These are phyloP conservation scores for Grantiella picta DNA, from an alignment of 2,113 vertebrate species.

Conservation along the genomic window DNA sequence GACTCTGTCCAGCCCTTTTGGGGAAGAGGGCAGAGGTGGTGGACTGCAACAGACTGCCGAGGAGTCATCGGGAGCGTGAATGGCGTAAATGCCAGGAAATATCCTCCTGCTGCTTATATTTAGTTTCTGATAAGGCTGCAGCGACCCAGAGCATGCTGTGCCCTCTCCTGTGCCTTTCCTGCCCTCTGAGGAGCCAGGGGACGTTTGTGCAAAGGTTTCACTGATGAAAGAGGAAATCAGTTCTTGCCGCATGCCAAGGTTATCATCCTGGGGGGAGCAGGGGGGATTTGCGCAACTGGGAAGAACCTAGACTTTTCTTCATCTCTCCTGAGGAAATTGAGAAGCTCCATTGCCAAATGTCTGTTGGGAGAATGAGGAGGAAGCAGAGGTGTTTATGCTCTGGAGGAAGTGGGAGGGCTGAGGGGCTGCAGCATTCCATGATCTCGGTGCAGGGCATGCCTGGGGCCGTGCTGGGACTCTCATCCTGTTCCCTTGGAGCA, in stretches of 20 bases:
- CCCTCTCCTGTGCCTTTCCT: neutral
- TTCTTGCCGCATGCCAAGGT: slow-evolving; percentile 1
- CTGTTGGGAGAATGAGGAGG: slow-evolving; percentile 57
- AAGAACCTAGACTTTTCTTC: slow-evolving; percentile 53
- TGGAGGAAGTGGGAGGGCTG: slow-evolving; percentile 53
- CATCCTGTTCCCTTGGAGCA: slow-evolving; percentile 46
- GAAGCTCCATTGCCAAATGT: slow-evolving; percentile 27
- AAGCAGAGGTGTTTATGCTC: slow-evolving; percentile 57
- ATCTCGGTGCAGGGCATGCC: neutral
- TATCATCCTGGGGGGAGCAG: neutral
- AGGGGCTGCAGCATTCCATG: neutral
- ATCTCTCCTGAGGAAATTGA: slow-evolving; percentile 30
- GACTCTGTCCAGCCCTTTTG: neutral
- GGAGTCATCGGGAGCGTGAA: neutral
- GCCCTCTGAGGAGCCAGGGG: neutral
- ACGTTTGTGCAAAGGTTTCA: neutral
- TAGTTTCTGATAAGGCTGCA: neutral
- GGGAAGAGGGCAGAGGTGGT: neutral
- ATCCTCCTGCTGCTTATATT: neutral
- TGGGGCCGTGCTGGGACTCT: neutral
- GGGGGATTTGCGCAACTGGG: slow-evolving; percentile 30
- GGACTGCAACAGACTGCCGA: rapidly evolving
- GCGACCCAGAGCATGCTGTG: neutral
- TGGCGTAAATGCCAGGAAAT: neutral
- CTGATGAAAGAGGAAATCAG: slow-evolving; percentile 8